Conservation (phyloP, 2,797 vertebrate species). For the Dendrocincla tyrannina region DNA sequence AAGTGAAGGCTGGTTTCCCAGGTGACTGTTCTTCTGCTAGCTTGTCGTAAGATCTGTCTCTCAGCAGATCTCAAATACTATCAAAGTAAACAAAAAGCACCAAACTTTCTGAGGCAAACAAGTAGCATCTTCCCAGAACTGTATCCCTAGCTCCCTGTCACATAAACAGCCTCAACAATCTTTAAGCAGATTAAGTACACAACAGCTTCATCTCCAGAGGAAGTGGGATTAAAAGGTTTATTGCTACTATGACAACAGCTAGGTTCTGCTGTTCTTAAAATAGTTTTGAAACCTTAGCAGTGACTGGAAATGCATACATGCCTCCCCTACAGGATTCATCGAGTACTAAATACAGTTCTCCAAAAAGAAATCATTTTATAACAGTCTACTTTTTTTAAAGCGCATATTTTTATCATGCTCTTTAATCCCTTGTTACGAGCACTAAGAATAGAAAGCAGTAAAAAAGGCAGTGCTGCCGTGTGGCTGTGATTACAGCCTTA, state of each 20-base stretch:
- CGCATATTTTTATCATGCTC: neutral
- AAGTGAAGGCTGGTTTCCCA: neutral
- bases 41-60: neutral
- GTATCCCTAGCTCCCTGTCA: neutral
- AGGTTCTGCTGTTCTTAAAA: conserved; percentile 68
- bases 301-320: neutral
- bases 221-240: conserved; percentile 70
- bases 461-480: conserved; percentile 41
- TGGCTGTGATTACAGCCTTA: conserved; percentile 38
- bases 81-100: neutral
- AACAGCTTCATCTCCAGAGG: conserved; percentile 58
- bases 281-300: conserved; percentile 51
- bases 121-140: neutral
- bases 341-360: conserved; percentile 17
- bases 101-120: neutral
- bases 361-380: conserved; percentile 21
- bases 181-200: conserved; percentile 56
- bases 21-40: neutral
- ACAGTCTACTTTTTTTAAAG: neutral
- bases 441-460: conserved; percentile 48
- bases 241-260: conserved; percentile 68
- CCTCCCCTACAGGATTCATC: conserved; percentile 20
- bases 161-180: conserved; percentile 19
- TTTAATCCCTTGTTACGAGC: conserved; percentile 56
- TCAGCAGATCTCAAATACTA: neutral